Evolutionary conservation across 2,113 vertebrate genomes (phyloP).

Genomic region (Mus pahari): DNA sequence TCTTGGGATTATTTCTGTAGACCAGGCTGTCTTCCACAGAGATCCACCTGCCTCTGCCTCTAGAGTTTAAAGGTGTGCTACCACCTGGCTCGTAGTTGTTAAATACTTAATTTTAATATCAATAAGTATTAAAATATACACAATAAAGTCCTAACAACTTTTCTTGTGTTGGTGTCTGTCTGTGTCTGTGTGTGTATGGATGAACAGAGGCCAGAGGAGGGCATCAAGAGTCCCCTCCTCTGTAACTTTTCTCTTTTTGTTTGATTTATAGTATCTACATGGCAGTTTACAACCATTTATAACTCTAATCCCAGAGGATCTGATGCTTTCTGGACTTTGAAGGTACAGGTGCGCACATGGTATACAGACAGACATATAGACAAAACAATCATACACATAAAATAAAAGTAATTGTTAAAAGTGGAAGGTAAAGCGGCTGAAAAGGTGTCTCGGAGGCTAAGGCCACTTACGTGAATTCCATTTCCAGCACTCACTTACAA

Average conservation of each 20-base stretch:
- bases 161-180: not conserved
- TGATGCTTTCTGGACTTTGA: not conserved
- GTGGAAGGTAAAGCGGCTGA: not conserved
- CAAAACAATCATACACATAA: not conserved
- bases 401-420: not conserved
- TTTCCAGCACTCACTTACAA: not conserved
- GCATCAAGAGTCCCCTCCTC: not conserved
- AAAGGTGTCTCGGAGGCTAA: not conserved
- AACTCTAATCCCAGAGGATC: not conserved
- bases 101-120: conserved; percentile 29
- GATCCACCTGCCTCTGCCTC: not conserved
- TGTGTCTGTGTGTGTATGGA: not conserved
- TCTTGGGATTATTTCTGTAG: not conserved
- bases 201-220: not conserved
- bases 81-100: not conserved
- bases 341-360: not conserved
- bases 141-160: not conserved
- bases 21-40: not conserved
- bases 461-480: not conserved
- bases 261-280: not conserved
- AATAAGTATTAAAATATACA: not conserved
- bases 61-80: not conserved
- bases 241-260: not conserved
- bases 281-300: not conserved
- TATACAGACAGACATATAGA: not conserved